These are phyloP conservation scores for Diachasma alloeum DNA, from an alignment of 1,140 invertebrate species.

Conservation along the genomic window DNA sequence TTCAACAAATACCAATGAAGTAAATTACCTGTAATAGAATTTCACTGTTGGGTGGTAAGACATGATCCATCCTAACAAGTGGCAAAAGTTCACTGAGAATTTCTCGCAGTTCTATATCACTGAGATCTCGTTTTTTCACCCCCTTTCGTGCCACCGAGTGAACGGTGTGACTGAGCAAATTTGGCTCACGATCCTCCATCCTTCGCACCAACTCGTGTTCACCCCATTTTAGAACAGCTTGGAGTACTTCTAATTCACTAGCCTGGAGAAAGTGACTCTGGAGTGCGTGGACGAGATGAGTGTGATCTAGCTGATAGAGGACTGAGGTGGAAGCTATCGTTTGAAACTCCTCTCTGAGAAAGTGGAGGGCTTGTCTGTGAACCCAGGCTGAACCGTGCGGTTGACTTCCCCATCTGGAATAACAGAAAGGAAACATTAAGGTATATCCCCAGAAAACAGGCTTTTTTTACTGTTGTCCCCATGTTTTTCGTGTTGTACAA, in stretches of 20 bases:
- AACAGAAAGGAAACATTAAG: too few species aligned
- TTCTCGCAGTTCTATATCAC: slow-evolving; percentile 87
- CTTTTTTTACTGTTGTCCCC: too few species aligned
- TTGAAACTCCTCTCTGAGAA: slow-evolving; percentile 85
- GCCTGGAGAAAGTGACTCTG: slow-evolving; percentile 92
- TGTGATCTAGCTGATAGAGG: slow-evolving; percentile 82
- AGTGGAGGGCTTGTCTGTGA: slow-evolving; percentile 84
- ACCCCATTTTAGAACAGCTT: slow-evolving; percentile 90
- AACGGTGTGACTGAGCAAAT: slow-evolving; percentile 89
- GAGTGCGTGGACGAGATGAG: slow-evolving; percentile 81
- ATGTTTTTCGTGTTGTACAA: too few species aligned
- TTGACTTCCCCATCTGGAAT: slow-evolving; percentile 79
- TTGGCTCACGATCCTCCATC: slow-evolving; percentile 90
- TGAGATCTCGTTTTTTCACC: slow-evolving; percentile 83
- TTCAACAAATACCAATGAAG: neutral
- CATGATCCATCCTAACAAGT: slow-evolving; percentile 87
- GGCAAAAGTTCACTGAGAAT: slow-evolving; percentile 84
- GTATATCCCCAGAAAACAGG: too few species aligned
- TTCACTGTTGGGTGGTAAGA: slow-evolving; percentile 87
- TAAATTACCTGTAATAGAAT: slow-evolving; percentile 70
- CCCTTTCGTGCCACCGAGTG: slow-evolving; percentile 89
- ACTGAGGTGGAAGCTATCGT: slow-evolving; percentile 76
- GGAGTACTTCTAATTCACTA: slow-evolving; percentile 86
- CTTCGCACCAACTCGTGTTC: slow-evolving; percentile 83
- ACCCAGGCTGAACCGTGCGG: slow-evolving; percentile 93